Evolutionary conservation across 2,113 vertebrate genomes (phyloP).

Genomic region (Sigmodon hispidus): DNA sequence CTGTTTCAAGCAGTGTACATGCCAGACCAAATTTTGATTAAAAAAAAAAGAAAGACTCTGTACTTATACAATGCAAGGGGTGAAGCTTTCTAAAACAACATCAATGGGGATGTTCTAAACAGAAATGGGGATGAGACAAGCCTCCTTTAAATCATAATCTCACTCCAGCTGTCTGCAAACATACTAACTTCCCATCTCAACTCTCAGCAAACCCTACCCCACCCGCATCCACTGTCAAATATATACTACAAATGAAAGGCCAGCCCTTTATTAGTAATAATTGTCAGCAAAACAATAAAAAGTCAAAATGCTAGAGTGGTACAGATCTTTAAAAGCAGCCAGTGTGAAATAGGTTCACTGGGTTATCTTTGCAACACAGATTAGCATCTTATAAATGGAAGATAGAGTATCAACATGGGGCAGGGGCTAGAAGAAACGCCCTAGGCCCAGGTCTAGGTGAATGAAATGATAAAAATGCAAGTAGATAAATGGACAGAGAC

Average conservation of each 20-base stretch:
- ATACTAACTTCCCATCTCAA: background rate
- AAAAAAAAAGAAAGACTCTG: slow-evolving; percentile 1
- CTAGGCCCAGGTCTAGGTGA: background rate
- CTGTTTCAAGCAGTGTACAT: background rate
- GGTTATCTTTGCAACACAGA: slow-evolving; percentile 41
- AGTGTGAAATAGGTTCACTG: background rate
- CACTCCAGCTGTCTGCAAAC: slow-evolving; percentile 11
- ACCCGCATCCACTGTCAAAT: background rate
- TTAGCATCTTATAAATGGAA: slow-evolving; percentile 56
- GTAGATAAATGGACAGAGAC: background rate
- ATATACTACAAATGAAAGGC: background rate
- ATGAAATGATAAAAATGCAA: slow-evolving; percentile 31
- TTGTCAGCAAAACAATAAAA: slow-evolving; percentile 9
- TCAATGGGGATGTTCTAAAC: background rate
- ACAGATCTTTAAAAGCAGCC: slow-evolving; percentile 69
- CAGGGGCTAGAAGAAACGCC: background rate
- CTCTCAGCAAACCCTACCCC: background rate
- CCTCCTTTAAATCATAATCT: slow-evolving; percentile 7
- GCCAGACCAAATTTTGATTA: slow-evolving; percentile 27
- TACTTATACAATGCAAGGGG: background rate
- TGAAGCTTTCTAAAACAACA: background rate
- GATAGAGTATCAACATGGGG: slow-evolving; percentile 7
- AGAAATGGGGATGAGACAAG: background rate
- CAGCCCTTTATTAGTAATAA: background rate
- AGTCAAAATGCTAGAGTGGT: slow-evolving; percentile 13